Conservation (phyloP, 2,797 vertebrate genomes). For the Trematocara caparti region DNA sequence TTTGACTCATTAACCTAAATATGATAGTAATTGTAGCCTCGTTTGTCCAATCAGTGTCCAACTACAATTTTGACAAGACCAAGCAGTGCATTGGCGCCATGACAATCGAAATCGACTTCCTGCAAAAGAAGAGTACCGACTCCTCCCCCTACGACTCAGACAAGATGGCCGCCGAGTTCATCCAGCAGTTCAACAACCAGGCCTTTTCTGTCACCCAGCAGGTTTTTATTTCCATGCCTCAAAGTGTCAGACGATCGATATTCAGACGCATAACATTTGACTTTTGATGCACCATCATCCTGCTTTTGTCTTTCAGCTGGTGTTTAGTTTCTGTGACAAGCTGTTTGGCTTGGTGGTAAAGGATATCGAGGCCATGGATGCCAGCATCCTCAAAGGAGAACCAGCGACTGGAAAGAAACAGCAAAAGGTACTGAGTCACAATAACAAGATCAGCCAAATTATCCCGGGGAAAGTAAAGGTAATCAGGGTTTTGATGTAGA, state of each 20-base stretch:
- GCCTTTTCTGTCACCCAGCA: conserved; percentile 91
- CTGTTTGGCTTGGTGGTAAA: conserved; percentile 92
- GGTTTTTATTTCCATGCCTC: conserved; percentile 66
- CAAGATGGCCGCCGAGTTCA: conserved; percentile 95
- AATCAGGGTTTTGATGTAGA: not conserved
- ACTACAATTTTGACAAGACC: conserved; percentile 92
- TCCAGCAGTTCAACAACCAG: conserved; percentile 97
- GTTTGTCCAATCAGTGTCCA: conserved; percentile 72
- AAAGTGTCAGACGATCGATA: not conserved
- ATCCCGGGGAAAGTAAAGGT: not conserved
- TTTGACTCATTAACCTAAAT: not conserved
- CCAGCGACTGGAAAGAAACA: conserved; percentile 83
- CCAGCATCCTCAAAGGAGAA: conserved; percentile 93
- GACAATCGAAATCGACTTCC: conserved; percentile 96
- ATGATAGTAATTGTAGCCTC: not conserved
- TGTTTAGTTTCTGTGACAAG: conserved; percentile 95
- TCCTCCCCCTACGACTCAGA: conserved; percentile 94
- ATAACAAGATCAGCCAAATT: not conserved
- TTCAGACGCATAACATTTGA: not conserved
- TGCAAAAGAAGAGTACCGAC: conserved; percentile 95
- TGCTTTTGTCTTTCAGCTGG: conserved; percentile 74
- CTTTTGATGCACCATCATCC: not conserved
- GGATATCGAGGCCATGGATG: conserved; percentile 94
- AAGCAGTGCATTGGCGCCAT: conserved; percentile 93
- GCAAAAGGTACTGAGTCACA: conserved; percentile 82